Evolutionary conservation across 2,888 invertebrate genomes (phyloP), one percentile per base, ranked within the genome.

Genomic region (Netelia melanura): DNA sequence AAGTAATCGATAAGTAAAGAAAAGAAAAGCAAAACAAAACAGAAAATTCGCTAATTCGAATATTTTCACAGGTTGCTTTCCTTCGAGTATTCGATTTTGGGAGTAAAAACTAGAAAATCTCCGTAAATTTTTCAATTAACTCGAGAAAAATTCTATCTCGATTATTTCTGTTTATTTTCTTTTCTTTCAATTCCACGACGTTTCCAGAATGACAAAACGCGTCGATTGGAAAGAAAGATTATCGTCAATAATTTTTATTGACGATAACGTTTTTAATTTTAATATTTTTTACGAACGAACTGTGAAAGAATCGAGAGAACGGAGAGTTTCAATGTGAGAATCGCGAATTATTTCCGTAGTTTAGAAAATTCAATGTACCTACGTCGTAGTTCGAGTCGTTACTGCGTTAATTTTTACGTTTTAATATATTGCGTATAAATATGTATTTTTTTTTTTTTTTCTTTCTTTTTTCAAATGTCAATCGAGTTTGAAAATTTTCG

Each of bases 1-100:
- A 93, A 88, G 88, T 90, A 83, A 90, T 93, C 80, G 93, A 93
- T 85, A 93, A 94, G 90, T 93, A 93, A 91, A 87, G 79, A 58
- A 58, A 68, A 38, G 8, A 58, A 74, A n/a, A 38, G 43, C 14
- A 8, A 11, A 48, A 48, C 5, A 48, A 75, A n/a, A 48, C 11
- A 48, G 14, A 48, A 48, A 65, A n/a, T 70, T 21, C 30, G 1
- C 65, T 38, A n/a, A 48, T 78, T 74, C 76, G 80, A 44, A 25
- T 68, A 64, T 64, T 1, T 61, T 54, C 30, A 43, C 58, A 65
- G 74, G 21, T 11, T 17, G 5, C 17, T 70, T 48, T 67, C 67
- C 64, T 80, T 30, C 65, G 64, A 72, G 56, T 17, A 65, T 79
- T 79, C 62, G 54, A 64, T 43, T 43, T 38, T 38, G 38, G 6